phyloP scores from a whole-genome alignment of 2,888 invertebrate genomes.

The Polyommatus icarus region DNA sequence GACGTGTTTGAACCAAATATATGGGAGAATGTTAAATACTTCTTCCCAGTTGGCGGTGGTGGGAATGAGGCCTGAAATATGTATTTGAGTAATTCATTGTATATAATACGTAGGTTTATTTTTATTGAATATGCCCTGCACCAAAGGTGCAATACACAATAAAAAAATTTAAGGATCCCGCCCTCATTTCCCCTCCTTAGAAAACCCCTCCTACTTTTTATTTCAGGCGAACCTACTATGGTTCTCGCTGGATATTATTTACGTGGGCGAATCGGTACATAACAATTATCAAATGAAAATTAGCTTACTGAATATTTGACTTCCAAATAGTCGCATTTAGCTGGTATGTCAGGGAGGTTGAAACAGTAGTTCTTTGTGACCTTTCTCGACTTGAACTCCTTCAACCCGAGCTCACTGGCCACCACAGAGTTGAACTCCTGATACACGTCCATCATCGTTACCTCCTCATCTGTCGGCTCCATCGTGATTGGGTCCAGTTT shows the following conservation, averaged over 20 bases:
- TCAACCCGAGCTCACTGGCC: conserved; percentile 85
- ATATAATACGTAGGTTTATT: no score
- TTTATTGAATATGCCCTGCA: no score
- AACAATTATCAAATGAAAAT: background rate
- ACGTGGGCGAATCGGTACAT: no score
- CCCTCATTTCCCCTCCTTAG: no score
- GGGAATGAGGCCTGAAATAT: conserved; percentile 70
- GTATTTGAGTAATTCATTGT: background rate
- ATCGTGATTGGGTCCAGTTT: conserved; percentile 81
- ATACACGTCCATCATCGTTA: conserved; percentile 91
- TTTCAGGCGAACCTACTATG: no score
- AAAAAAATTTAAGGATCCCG: no score
- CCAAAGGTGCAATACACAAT: no score
- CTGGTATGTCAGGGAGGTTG: conserved; percentile 88
- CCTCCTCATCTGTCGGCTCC: conserved; percentile 82
- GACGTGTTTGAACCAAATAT: conserved; percentile 94
- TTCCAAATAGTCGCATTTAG: conserved; percentile 94
- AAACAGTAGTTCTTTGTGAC: conserved; percentile 94
- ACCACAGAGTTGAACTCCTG: conserved; percentile 90
- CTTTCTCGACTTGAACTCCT: conserved; percentile 88
- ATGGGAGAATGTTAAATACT: conserved; percentile 88
- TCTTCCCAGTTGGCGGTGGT: conserved; percentile 72
- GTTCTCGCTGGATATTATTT: no score
- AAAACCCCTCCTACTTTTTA: no score
- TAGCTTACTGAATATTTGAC: conserved; percentile 89